Conservation (phyloP, 2,888 invertebrate genomes). For the Altica lythri region DNA sequence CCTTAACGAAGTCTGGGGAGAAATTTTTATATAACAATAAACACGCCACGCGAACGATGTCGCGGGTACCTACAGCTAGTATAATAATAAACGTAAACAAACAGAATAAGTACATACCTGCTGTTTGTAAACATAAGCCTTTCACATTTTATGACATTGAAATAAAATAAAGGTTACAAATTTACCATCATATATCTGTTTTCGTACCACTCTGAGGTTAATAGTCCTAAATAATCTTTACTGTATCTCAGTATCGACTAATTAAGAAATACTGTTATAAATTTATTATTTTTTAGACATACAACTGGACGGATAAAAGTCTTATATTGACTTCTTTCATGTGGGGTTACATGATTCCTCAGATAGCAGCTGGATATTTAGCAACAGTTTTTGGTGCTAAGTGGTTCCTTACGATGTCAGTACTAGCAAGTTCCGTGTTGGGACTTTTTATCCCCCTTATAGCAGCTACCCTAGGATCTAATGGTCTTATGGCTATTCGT, state of each 20-base stretch:
- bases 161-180: no score
- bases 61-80: no score
- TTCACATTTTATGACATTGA: no score
- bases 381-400: constrained; percentile 77
- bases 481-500: constrained; percentile 66
- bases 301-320: constrained; percentile 60
- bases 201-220: neutral
- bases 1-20: no score
- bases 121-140: no score
- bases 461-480: constrained; percentile 67
- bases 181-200: no score
- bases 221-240: neutral
- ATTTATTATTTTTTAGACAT: constrained; percentile 34
- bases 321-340: constrained; percentile 74
- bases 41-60: no score
- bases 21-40: no score
- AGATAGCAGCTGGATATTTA: constrained; percentile 71
- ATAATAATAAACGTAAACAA: no score
- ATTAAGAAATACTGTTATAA: no score
- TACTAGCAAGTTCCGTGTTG: constrained; percentile 66
- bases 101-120: no score
- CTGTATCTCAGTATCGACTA: no score
- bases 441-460: constrained; percentile 70
- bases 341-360: constrained; percentile 78
- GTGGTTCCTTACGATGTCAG: constrained; percentile 63